These are phyloP conservation scores for Phodopus roborovskii DNA, from an alignment of 2,113 vertebrate genomes.

Conservation along the genomic window DNA sequence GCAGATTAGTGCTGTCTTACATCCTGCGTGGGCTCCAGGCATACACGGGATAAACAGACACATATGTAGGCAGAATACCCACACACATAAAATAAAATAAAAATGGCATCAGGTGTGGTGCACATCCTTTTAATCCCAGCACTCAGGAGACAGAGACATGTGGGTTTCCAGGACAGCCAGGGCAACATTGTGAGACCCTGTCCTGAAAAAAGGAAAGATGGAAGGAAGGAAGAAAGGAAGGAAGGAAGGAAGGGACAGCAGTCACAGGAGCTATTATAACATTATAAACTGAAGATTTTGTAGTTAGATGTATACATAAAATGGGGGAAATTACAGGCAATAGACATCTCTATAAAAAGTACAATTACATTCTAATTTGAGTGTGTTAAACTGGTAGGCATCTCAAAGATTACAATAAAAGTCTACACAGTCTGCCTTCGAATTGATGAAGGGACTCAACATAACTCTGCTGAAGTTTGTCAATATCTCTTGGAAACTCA, in stretches of 20 bases:
- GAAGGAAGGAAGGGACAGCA: not conserved
- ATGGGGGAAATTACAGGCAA: not conserved
- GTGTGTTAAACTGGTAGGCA: slow-evolving; percentile 6
- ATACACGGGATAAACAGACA: not conserved
- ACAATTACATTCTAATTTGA: not conserved
- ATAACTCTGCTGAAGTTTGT: slow-evolving; percentile 27
- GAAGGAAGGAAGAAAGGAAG: not conserved
- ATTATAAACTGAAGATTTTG: not conserved
- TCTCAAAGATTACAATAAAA: slow-evolving; percentile 13
- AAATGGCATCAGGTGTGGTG: no score
- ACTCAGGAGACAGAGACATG: not conserved
- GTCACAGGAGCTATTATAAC: not conserved
- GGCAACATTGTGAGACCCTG: not conserved
- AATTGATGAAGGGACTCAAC: not conserved
- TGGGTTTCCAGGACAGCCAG: not conserved
- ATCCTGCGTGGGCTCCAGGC: not conserved
- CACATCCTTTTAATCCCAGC: not conserved
- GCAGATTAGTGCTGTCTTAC: not conserved
- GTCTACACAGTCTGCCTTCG: not conserved
- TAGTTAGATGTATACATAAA: not conserved
- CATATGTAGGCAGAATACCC: not conserved
- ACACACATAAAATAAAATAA: not conserved
- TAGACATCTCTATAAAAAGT: not conserved
- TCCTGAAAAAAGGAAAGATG: not conserved
- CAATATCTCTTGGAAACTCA: slow-evolving; percentile 31